Evolutionary conservation across 2,797 vertebrate species (phyloP).

Genomic region (Anabacerthia variegaticeps): DNA sequence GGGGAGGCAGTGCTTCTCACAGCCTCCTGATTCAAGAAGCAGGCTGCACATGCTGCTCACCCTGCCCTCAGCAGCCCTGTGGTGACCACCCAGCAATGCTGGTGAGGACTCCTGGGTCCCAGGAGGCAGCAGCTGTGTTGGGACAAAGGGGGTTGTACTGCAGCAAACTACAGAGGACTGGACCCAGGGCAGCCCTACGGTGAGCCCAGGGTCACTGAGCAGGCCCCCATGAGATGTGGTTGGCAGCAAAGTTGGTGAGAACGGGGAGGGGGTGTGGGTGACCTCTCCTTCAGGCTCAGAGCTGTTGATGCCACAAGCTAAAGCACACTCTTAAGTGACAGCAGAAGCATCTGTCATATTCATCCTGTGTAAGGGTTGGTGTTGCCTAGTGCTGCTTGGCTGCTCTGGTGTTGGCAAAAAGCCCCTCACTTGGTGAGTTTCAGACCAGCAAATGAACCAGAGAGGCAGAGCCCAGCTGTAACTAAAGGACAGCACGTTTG

Average conservation of each 20-base stretch:
- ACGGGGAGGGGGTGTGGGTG: too few relatives aligned
- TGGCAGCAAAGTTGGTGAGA: not conserved
- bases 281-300: not conserved
- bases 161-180: not conserved
- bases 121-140: not conserved
- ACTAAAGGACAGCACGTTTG: not conserved
- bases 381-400: not conserved
- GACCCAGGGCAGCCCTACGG: rapidly evolving
- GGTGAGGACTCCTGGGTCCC: not conserved
- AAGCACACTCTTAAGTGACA: not conserved
- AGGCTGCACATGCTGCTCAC: rapidly evolving
- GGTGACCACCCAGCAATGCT: rapidly evolving
- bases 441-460: not conserved
- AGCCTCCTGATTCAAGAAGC: not conserved
- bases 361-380: not conserved
- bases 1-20: not conserved
- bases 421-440: not conserved
- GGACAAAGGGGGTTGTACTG: not conserved
- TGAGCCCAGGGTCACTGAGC: not conserved
- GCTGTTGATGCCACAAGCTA: not conserved
- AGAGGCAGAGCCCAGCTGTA: not conserved
- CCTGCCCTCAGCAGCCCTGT: not conserved
- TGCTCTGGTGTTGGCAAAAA: not conserved
- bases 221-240: not conserved
- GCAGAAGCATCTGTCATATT: not conserved